Evolutionary conservation across 2,797 vertebrate genomes (phyloP).

Genomic region (Tenualosa thibaudeaui): DNA sequence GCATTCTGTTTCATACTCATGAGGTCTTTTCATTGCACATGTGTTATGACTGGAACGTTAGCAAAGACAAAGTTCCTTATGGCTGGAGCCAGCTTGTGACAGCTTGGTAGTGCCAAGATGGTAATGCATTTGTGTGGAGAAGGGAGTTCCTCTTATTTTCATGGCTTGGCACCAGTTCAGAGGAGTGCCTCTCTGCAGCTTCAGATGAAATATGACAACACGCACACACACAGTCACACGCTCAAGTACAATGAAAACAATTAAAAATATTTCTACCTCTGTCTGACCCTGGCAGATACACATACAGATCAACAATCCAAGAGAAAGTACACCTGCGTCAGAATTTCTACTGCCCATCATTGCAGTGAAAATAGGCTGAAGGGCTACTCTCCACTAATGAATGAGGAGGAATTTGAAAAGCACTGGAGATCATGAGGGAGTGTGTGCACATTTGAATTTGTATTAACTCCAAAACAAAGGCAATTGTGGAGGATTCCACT

Average conservation of each 20-base stretch:
- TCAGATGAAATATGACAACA: constrained; percentile 11
- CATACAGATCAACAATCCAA: not conserved
- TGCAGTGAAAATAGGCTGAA: not conserved
- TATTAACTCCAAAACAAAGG: not conserved
- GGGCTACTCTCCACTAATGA: not conserved
- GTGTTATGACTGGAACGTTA: not conserved
- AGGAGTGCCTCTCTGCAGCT: not conserved
- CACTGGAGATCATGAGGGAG: constrained; percentile 5
- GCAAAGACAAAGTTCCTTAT: not conserved
- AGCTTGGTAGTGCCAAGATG: not conserved
- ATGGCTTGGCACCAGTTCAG: constrained; percentile 26
- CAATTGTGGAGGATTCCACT: not conserved
- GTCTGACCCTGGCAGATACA: not conserved
- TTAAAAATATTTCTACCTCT: not conserved
- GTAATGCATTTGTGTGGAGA: not conserved
- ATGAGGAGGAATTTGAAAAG: not conserved
- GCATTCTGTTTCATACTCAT: not conserved
- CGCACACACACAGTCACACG: not conserved
- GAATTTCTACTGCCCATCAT: not conserved
- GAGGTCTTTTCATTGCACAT: not conserved
- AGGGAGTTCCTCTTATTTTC: not conserved
- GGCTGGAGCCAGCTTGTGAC: not conserved
- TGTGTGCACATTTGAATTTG: constrained; percentile 5
- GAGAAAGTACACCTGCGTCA: not conserved
- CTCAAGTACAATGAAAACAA: not conserved